Conservation (phyloP, 2,888 invertebrate species). For the Heliconius ismenius region DNA sequence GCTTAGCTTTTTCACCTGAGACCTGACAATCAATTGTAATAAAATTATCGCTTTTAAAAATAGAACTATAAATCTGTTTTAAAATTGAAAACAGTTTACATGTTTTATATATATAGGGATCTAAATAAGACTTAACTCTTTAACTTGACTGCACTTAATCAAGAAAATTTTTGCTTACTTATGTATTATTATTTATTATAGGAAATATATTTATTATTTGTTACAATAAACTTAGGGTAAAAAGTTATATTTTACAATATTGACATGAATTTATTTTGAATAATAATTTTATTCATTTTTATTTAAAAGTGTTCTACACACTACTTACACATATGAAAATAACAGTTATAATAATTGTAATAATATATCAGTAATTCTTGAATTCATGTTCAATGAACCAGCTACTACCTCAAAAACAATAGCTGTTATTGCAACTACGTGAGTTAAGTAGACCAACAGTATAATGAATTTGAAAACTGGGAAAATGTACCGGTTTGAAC, state of each 20-base stretch:
- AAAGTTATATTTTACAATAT: no score
- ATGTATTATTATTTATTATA: no score
- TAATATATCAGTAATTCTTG: not conserved
- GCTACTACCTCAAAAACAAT: slow-evolving; percentile 65
- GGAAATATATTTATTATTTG: no score
- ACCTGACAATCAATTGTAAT: not conserved
- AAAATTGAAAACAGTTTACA: no score
- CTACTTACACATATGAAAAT: no score
- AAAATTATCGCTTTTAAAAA: not conserved
- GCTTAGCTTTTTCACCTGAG: not conserved
- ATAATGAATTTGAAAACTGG: slow-evolving; percentile 51
- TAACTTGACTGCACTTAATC: not conserved
- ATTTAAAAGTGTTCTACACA: no score
- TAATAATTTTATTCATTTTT: no score
- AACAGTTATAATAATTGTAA: not conserved
- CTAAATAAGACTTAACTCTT: not conserved
- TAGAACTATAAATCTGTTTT: no score
- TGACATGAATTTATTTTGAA: no score
- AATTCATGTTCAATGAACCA: slow-evolving; percentile 51
- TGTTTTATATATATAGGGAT: no score
- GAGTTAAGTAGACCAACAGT: slow-evolving; percentile 42
- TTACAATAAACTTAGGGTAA: no score
- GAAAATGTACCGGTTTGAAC: slow-evolving; percentile 41
- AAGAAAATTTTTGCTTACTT: not conserved
- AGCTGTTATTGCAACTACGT: slow-evolving; percentile 46